These are phyloP conservation scores for Leptura quadrifasciata DNA, from an alignment of 2,888 invertebrate genomes.

Conservation along the genomic window DNA sequence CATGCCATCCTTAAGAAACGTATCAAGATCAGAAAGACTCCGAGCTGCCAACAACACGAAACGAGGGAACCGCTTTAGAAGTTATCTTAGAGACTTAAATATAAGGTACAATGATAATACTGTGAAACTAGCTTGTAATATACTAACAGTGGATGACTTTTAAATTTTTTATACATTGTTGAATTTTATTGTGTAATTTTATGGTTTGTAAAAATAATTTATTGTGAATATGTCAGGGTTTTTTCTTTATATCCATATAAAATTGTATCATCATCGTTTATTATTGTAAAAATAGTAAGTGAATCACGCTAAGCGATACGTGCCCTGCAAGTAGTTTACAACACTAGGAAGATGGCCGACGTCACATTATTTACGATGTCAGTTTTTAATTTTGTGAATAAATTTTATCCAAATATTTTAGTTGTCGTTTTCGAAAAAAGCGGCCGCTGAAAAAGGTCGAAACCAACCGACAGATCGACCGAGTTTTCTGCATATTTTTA, in stretches of 20 bases:
- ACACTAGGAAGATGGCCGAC: too few species aligned
- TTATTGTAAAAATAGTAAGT: neutral
- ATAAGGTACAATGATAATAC: conserved; percentile 46
- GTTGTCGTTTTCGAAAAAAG: too few species aligned
- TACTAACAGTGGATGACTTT: conserved; percentile 38
- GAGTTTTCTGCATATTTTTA: too few species aligned
- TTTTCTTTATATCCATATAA: neutral
- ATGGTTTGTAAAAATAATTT: conserved; percentile 9
- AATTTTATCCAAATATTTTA: too few species aligned
- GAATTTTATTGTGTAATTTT: neutral
- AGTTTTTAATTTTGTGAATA: too few species aligned
- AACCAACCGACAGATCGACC: too few species aligned
- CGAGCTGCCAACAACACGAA: conserved; percentile 78
- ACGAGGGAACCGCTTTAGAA: conserved; percentile 85
- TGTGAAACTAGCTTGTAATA: conserved; percentile 46
- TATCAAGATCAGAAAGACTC: conserved; percentile 81
- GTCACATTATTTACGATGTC: too few species aligned
- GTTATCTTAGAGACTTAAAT: conserved; percentile 77
- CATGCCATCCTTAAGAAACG: conserved; percentile 80
- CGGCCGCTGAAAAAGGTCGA: too few species aligned
- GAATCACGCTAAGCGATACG: neutral
- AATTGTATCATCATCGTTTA: too few species aligned
- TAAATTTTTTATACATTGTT: neutral
- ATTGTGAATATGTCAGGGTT: conserved; percentile 10
- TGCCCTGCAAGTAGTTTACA: neutral